Conservation (phyloP, 2,797 vertebrate species). For the Pseudochirops cupreus region DNA sequence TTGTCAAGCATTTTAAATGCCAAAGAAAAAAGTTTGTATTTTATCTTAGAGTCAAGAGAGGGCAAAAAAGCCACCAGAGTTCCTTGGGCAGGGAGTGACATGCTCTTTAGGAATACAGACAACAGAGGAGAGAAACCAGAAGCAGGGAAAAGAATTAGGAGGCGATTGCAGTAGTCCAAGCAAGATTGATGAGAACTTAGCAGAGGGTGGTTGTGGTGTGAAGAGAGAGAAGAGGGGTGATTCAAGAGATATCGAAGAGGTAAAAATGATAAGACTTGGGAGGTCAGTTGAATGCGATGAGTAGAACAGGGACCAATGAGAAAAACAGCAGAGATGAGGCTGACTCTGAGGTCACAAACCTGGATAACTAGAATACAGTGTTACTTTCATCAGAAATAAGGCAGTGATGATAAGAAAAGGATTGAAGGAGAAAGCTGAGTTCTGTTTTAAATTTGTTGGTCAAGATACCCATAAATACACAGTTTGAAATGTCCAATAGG, state of each 20-base stretch:
- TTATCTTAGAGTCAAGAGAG: neutral
- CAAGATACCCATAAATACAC: neutral
- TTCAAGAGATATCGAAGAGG: neutral
- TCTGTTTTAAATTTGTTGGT: neutral
- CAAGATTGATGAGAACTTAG: slow-evolving; percentile 19
- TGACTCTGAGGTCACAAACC: neutral
- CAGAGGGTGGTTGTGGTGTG: neutral
- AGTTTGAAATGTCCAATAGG: neutral
- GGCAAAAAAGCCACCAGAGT: neutral
- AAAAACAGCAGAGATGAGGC: slow-evolving; percentile 2
- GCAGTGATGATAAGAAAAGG: slow-evolving; percentile 2
- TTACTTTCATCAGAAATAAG: neutral
- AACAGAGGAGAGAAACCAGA: neutral
- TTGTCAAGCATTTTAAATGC: neutral
- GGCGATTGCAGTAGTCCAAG: neutral
- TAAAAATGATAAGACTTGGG: slow-evolving; percentile 14
- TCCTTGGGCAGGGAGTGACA: neutral
- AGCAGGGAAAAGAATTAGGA: neutral
- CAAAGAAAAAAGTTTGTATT: neutral
- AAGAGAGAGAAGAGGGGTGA: neutral
- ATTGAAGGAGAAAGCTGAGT: neutral
- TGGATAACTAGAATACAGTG: slow-evolving; percentile 8
- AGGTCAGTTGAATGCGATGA: neutral
- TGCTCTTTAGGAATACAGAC: neutral
- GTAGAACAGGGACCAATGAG: neutral